These are phyloP conservation scores for Cheilosia grossa DNA, from an alignment of 2,888 invertebrate genomes.

Conservation along the genomic window DNA sequence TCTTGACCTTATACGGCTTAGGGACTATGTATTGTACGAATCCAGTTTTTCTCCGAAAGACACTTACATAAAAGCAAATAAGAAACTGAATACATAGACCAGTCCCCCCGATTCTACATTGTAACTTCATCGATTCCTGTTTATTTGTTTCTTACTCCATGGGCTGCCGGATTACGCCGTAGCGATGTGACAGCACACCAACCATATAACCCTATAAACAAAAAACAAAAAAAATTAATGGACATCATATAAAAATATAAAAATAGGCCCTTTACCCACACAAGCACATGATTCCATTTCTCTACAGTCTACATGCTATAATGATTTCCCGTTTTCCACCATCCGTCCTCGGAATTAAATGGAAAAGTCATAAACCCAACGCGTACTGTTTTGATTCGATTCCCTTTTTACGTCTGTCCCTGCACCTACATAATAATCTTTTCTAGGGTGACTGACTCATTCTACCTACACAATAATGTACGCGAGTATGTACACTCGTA, in stretches of 20 bases:
- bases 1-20: not conserved
- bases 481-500: conserved; percentile 6
- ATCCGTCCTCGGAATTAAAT: conserved; percentile 53
- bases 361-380: conserved; percentile 58
- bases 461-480: conserved; percentile 6
- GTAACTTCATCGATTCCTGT: conserved; percentile 15
- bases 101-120: conserved; percentile 32
- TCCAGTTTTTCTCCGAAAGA: conserved; percentile 31
- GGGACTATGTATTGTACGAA: not conserved
- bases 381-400: conserved; percentile 67
- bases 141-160: conserved; percentile 28
- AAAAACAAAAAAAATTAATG: conserved; percentile 9
- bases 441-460: conserved; percentile 12
- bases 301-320: conserved; percentile 15
- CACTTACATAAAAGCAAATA: conserved; percentile 36
- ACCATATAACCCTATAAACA: conserved; percentile 35
- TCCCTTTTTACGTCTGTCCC: conserved; percentile 51
- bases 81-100: conserved; percentile 44
- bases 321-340: conserved; percentile 63
- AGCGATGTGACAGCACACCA: conserved; percentile 17
- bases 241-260: conserved; percentile 35
- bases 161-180: conserved; percentile 64
- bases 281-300: conserved; percentile 17
- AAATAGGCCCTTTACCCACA: conserved; percentile 43
- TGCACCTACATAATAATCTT: conserved; percentile 3